Conservation (phyloP, 2,113 vertebrate genomes). For the Labeo catla region DNA sequence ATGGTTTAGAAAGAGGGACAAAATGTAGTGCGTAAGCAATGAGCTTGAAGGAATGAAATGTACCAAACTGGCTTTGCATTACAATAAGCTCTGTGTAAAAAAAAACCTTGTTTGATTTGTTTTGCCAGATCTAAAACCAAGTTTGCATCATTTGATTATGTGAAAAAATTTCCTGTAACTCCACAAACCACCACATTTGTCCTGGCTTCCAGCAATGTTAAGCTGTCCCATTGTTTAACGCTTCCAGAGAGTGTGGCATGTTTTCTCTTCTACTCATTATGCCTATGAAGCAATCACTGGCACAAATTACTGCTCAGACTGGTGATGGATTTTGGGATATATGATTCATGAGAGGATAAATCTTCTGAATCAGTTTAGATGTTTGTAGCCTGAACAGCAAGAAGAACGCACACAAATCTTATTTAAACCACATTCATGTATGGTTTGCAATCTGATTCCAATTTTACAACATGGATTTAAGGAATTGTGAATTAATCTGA, state of each 20-base stretch:
- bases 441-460: background rate
- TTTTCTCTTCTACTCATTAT: background rate
- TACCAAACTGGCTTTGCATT: background rate
- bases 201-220: background rate
- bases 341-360: background rate
- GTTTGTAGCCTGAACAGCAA: background rate
- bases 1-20: background rate
- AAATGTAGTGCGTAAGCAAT: background rate
- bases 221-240: background rate
- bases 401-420: background rate
- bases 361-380: background rate
- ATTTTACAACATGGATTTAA: background rate
- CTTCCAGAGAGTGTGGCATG: background rate
- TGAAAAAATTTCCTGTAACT: background rate
- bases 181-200: background rate
- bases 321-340: conserved; percentile 4
- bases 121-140: background rate
- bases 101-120: background rate
- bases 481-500: background rate
- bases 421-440: background rate
- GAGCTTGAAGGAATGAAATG: background rate
- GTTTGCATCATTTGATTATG: background rate
- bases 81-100: background rate
- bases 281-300: background rate
- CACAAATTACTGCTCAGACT: background rate